Evolutionary conservation across 2,797 vertebrate species (phyloP).

Genomic region (Galago senegalensis): DNA sequence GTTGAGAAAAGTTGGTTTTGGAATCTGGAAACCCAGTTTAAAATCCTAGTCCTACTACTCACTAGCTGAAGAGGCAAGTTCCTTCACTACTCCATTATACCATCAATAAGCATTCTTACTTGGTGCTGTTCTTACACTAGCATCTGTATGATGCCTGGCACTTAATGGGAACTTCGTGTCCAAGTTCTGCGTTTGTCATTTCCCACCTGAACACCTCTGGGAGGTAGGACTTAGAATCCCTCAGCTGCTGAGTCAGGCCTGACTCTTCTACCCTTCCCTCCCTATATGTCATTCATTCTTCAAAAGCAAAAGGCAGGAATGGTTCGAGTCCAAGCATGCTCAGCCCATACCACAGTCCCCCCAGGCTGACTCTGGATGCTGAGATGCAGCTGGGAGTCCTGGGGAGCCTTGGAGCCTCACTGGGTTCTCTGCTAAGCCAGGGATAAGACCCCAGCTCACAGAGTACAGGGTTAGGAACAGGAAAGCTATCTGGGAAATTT

Average conservation of each 20-base stretch:
- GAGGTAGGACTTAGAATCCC: background rate
- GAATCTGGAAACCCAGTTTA: background rate
- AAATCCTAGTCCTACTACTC: constrained; percentile 12
- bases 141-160: background rate
- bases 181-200: background rate
- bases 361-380: background rate
- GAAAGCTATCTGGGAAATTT: background rate
- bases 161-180: background rate
- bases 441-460: background rate
- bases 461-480: background rate
- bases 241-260: background rate
- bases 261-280: background rate
- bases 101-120: background rate
- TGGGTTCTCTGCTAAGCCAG: background rate
- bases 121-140: background rate
- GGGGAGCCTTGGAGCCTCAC: background rate
- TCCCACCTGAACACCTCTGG: background rate
- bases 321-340: background rate
- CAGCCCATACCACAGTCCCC: background rate
- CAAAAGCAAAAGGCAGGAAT: background rate
- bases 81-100: background rate
- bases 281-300: background rate
- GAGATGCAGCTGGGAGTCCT: background rate
- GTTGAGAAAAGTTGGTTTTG: background rate
- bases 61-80: background rate